Evolutionary conservation across 64 coral and sea anemone species (phyloP).

Genomic region (Trachythela sp.): DNA sequence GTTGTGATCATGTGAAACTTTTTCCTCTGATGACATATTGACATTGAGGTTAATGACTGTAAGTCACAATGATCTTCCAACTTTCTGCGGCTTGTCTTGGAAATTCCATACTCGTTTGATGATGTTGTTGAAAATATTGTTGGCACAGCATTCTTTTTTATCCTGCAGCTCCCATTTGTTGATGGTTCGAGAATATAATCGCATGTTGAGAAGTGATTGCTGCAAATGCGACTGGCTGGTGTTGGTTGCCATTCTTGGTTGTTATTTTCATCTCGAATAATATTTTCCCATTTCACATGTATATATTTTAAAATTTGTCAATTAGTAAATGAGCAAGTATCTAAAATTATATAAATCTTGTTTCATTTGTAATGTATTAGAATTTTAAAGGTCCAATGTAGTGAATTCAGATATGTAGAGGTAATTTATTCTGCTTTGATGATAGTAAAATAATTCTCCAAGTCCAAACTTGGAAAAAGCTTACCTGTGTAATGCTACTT

Average conservation of each 20-base stretch:
- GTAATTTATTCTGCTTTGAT: too few relatives aligned
- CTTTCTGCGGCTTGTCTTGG: not conserved
- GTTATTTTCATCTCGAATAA: too few relatives aligned
- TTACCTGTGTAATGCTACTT: too few relatives aligned
- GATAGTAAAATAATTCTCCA: too few relatives aligned
- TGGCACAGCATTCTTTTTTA: not conserved
- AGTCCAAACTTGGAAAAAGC: too few relatives aligned
- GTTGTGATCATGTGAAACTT: not conserved
- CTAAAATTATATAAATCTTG: too few relatives aligned
- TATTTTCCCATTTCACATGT: too few relatives aligned
- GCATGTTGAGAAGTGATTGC: not conserved
- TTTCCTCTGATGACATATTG: not conserved
- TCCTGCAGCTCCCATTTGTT: not conserved
- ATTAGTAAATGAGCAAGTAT: too few relatives aligned
- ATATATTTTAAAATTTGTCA: too few relatives aligned
- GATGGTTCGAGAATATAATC: not conserved
- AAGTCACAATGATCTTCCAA: not conserved
- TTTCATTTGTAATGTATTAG: too few relatives aligned
- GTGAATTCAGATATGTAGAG: too few relatives aligned
- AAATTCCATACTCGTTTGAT: not conserved
- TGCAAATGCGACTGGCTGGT: not conserved
- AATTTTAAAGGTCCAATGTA: too few relatives aligned
- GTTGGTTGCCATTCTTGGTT: not conserved
- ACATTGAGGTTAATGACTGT: not conserved
- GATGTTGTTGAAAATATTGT: not conserved